These are phyloP conservation scores for Chirona hameri DNA, from an alignment of 2,888 invertebrate genomes.

Conservation along the genomic window DNA sequence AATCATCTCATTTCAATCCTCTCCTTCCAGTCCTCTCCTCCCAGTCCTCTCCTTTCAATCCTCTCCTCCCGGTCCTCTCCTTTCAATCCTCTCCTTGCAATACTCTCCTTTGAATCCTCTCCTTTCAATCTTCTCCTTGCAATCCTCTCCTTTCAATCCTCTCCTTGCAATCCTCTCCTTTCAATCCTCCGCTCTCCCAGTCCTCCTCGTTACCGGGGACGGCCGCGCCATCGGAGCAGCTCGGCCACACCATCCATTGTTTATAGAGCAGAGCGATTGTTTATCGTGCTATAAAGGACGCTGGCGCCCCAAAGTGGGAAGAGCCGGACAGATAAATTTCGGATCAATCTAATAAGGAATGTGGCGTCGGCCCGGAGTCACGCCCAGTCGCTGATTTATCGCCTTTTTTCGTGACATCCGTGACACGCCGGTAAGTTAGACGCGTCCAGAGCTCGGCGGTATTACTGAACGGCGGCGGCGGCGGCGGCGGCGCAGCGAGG, in stretches of 20 bases:
- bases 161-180: neutral
- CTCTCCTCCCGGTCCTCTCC: no score
- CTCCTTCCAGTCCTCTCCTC: no score
- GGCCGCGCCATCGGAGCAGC: neutral
- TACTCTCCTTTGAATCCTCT: no score
- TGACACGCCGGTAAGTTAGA: neutral
- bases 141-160: neutral
- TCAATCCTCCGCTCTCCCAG: no score
- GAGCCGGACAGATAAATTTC: conserved; percentile 24
- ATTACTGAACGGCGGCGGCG: neutral
- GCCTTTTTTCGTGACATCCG: conserved; percentile 23
- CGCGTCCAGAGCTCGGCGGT: neutral
- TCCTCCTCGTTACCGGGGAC: neutral
- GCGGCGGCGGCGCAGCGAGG: no score
- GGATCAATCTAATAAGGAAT: conserved; percentile 31
- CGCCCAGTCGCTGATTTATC: neutral
- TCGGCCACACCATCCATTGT: neutral
- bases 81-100: no score
- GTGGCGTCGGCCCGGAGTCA: neutral
- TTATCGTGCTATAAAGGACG: conserved; percentile 25
- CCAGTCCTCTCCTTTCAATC: no score
- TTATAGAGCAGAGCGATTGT: conserved; percentile 5
- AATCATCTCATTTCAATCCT: no score
- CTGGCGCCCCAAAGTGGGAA: conserved; percentile 1
- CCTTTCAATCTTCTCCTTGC: neutral